Evolutionary conservation across 2,113 vertebrate species (phyloP).

Genomic region (Ginglymostoma cirratum): DNA sequence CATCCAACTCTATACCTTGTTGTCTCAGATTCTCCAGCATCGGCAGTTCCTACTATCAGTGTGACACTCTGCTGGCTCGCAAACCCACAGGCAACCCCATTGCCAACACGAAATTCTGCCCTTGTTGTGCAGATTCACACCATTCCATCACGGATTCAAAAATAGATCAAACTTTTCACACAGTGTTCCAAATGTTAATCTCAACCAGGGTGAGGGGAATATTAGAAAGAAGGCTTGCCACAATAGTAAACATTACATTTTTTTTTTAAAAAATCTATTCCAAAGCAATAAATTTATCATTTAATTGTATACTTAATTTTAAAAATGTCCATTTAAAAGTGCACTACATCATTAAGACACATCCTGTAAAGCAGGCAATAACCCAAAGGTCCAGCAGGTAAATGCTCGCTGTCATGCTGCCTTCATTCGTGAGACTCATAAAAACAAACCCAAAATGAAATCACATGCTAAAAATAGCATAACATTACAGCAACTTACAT

Average conservation of each 20-base stretch:
- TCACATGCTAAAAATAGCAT: neutral
- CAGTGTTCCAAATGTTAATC: no score
- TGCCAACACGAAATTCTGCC: neutral
- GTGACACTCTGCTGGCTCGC: neutral
- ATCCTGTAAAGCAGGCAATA: neutral
- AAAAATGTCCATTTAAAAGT: neutral
- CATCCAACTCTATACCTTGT: no score
- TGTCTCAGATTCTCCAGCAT: no score
- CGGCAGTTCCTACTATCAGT: no score
- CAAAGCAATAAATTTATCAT: no score
- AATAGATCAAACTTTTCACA: neutral
- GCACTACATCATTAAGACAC: neutral
- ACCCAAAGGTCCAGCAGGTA: neutral
- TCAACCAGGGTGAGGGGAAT: no score
- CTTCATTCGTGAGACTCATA: neutral
- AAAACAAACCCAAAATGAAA: neutral
- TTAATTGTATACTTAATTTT: no score
- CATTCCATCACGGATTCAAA: neutral
- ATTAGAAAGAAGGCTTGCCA: no score
- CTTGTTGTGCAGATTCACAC: neutral
- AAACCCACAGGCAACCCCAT: neutral
- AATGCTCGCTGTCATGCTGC: neutral
- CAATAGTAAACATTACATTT: no score
- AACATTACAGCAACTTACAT: neutral
- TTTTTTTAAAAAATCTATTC: no score